Evolutionary conservation across 2,888 invertebrate genomes (phyloP), one percentile per base, ranked within the genome.

Genomic region (Lasiommata megera): DNA sequence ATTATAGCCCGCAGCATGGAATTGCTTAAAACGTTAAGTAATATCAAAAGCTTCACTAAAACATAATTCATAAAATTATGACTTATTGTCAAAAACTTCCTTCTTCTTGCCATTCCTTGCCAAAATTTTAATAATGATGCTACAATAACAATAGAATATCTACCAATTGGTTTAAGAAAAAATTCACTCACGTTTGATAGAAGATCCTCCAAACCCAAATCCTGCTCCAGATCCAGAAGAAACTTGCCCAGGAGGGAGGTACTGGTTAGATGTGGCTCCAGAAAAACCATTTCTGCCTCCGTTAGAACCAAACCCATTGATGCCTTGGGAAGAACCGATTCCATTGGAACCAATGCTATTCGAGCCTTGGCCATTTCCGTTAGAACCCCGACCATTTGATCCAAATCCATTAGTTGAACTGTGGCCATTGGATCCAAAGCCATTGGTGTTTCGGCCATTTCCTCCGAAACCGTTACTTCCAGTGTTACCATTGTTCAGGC

Each of bases 241-340:
- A 63, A 79, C 83, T 2, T 80, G 82, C 61, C 81, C 61, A 63
- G 89, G 89, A 18, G 89, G 87, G 29, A 90, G 69, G 68, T 90
- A 90, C 60, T 88, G 86, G 73, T 85, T 88, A 46, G 80, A 80
- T 16, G 82, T 78, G 28, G 82, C 82, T n/a, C 75, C 77, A 17
- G 68, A 67, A 61, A 79, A 77, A 7, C 58, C 60, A 58, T 62
- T 56, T 47, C n/a, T 54, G n/a, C 29, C 37, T 38, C 60, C 58
- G 6, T 66, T 66, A 0, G 70, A 62, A 28, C 68, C 69, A 9
- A 67, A 65, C 8, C 67, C 66, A 34, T 57, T 60, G 1, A 65
- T 61, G 9, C 67, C 65, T 6, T 53, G 60, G 60, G 43, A 7
- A 9, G 23, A 36, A 18, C 68, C 68, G 9, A 70, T 67, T 7